Evolutionary conservation across 2,888 invertebrate species (phyloP), one percentile per base, ranked within the genome.

Genomic region (Dynastes hyllus): DNA sequence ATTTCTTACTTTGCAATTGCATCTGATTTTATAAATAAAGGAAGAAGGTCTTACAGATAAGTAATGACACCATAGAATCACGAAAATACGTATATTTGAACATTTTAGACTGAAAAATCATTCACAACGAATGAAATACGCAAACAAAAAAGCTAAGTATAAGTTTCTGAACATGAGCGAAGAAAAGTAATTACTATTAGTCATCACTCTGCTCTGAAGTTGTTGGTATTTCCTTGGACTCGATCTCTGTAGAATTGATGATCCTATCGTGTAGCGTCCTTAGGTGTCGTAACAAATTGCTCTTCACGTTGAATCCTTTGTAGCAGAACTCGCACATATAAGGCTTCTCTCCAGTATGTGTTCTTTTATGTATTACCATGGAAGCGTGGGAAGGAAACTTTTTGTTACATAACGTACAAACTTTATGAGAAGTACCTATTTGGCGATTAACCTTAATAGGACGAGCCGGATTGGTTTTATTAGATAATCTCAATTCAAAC

Each of bases 251-350:
- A 2, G 89, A 86, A 82, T 86, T 88, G 79, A 92, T 90, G 80
- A 93, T 91, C 88, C 93, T 93, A 88, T 94, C 94, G 89, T 95
- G 95, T 81, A 95, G 88, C 50, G 95, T 94, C 87, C 95, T 91
- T 87, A 95, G 88, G 87, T 95, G 95, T 82, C 95, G 92, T 81
- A 94, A 87, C 81, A 94, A 88, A 88, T 95, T 95, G 81, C 94
- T 95, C 87, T 95, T 95, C 81, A 95, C 95, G 88, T 94, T 94
- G 89, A 95, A 95, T 2, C 94, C 94, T 87, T 95, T 95, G 89
- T 93, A 93, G 90, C 95, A 95, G 70, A 93, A 91, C 27, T 93
- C 93, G 89, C 95, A 95, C 70, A 93, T 91, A 88, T 93, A 95
- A 16, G 95, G 94, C 77, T 93, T 92, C 88, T 95, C 95, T 22